A percentile compares a stretch with the other conserved stretches of the same genome.
Conservation (phyloP, 2,797 vertebrate species). For the Gymnodraco acuticeps region DNA sequence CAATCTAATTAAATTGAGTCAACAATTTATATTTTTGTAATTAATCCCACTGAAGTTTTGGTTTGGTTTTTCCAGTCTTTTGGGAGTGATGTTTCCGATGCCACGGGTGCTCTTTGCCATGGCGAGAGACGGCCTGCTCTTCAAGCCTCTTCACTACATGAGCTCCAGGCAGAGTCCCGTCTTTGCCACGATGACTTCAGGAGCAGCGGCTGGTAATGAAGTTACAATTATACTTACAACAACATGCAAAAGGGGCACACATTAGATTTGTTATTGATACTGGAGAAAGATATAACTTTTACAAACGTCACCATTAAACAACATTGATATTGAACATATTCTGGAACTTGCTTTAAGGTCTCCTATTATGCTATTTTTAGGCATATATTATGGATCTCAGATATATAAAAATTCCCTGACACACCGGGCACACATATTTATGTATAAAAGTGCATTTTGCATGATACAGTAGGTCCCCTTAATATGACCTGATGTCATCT, state of each 20-base stretch:
- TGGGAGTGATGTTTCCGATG: conserved; percentile 89
- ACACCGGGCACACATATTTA: too few relatives aligned
- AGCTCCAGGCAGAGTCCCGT: conserved; percentile 82
- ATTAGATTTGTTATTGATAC: not conserved
- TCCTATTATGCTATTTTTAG: too few relatives aligned
- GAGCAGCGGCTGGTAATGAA: conserved; percentile 82
- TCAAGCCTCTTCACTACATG: conserved; percentile 80
- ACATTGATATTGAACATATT: too few relatives aligned
- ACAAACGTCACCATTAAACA: too few relatives aligned
- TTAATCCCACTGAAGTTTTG: not conserved
- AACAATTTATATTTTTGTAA: not conserved
- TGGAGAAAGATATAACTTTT: too few relatives aligned
- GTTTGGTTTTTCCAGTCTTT: conserved; percentile 73
- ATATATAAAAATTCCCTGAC: too few relatives aligned
- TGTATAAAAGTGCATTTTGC: too few relatives aligned
- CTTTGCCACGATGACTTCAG: conserved; percentile 83
- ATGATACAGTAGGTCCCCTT: too few relatives aligned
- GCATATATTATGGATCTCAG: too few relatives aligned
- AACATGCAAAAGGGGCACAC: not conserved
- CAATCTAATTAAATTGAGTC: too few relatives aligned
- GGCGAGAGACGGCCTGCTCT: conserved; percentile 89
- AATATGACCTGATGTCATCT: too few relatives aligned
- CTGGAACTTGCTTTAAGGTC: too few relatives aligned
- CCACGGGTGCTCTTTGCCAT: conserved; percentile 88
- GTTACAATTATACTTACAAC: not conserved